A percentile compares a stretch with the other conserved stretches of the same genome.
These are phyloP conservation scores for Drosophila sproati DNA, from an alignment of 1,140 invertebrate species.

Conservation along the genomic window DNA sequence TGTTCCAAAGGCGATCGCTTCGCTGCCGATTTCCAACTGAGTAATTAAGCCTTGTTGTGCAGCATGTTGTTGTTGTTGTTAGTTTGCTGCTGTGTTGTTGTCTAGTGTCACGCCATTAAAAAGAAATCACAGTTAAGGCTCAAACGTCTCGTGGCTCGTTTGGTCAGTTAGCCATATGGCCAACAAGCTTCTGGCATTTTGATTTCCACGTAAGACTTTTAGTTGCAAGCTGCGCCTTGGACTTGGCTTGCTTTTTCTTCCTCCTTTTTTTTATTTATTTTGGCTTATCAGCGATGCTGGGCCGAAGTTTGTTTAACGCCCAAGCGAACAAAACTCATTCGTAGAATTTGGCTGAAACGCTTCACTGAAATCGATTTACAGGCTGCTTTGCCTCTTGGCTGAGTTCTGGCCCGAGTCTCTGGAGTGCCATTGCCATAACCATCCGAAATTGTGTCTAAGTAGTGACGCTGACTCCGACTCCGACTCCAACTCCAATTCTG, in stretches of 20 bases:
- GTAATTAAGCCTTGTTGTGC: slow-evolving; percentile 78
- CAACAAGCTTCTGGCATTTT: slow-evolving; percentile 36
- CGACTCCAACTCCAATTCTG: neutral
- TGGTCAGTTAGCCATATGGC: slow-evolving; percentile 64
- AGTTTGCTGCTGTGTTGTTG: slow-evolving; percentile 47
- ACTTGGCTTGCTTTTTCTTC: slow-evolving; percentile 5
- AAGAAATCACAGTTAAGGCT: slow-evolving; percentile 78
- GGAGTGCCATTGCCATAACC: slow-evolving; percentile 81
- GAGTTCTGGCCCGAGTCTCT: slow-evolving; percentile 52
- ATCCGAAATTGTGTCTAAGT: slow-evolving; percentile 83
- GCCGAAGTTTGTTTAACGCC: slow-evolving; percentile 65
- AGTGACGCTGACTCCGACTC: slow-evolving; percentile 47
- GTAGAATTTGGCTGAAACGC: slow-evolving; percentile 66
- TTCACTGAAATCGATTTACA: slow-evolving; percentile 73
- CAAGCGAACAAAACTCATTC: slow-evolving; percentile 74
- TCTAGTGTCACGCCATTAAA: slow-evolving; percentile 83
- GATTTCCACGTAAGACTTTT: slow-evolving; percentile 77
- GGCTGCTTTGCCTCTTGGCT: slow-evolving; percentile 15
- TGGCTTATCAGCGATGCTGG: slow-evolving; percentile 71
- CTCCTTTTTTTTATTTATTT: slow-evolving; percentile 8
- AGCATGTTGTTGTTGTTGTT: slow-evolving; percentile 44
- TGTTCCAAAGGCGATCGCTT: slow-evolving; percentile 65
- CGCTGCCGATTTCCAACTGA: slow-evolving; percentile 73
- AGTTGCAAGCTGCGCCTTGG: slow-evolving; percentile 9
- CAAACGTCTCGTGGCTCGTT: slow-evolving; percentile 46